These are phyloP conservation scores for Calycopis cecrops DNA, from an alignment of 1,140 invertebrate genomes.

Conservation along the genomic window DNA sequence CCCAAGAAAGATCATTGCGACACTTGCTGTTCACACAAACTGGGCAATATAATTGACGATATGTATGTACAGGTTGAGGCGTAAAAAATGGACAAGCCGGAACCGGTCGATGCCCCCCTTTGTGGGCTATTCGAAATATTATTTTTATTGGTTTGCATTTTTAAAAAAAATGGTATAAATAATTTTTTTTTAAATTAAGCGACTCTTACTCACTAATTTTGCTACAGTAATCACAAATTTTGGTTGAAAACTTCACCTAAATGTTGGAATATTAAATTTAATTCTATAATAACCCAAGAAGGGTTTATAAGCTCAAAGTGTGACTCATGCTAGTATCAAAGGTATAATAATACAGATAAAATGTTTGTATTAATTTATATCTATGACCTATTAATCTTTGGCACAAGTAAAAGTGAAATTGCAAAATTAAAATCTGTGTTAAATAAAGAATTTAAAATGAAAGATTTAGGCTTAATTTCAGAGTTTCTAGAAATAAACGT, in stretches of 20 bases:
- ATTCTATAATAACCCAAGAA: conserved; percentile 29
- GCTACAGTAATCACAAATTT: no score
- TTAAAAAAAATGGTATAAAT: no score
- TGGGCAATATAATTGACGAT: background rate
- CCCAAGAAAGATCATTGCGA: background rate
- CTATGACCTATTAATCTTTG: conserved; percentile 46
- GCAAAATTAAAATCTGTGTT: conserved; percentile 35
- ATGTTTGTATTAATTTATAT: conserved; percentile 48
- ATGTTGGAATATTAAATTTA: conserved; percentile 39
- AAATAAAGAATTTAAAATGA: conserved; percentile 52
- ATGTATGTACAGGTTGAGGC: no score
- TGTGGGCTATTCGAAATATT: no score
- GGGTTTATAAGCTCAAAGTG: conserved; percentile 30
- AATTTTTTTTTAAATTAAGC: no score
- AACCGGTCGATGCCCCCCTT: no score
- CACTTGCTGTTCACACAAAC: background rate
- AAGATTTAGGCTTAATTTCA: conserved; percentile 37
- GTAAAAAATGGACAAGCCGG: no score
- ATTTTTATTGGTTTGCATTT: no score
- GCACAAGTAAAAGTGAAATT: conserved; percentile 28
- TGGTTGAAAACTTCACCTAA: conserved; percentile 35
- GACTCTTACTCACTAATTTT: no score
- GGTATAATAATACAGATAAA: conserved; percentile 17
- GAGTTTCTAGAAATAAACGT: conserved; percentile 47
- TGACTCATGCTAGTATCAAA: conserved; percentile 39